These are phyloP conservation scores for Acanthochromis polyacanthus DNA, from an alignment of 2,113 vertebrate species.

Conservation along the genomic window DNA sequence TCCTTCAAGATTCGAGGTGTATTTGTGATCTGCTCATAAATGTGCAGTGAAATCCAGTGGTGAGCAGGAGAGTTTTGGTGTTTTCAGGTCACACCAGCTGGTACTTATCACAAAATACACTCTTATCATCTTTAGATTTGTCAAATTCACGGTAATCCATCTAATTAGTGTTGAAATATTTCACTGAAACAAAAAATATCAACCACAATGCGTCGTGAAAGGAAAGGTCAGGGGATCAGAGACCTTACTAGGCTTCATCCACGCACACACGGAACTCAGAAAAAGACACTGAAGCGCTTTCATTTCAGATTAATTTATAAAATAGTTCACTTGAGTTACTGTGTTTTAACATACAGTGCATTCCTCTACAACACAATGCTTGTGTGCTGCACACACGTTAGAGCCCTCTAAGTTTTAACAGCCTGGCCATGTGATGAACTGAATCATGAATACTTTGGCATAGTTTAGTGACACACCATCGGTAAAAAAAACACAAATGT, in stretches of 20 bases:
- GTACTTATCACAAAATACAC: too few relatives aligned
- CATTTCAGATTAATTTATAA: constrained; percentile 81
- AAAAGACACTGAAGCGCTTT: constrained; percentile 21
- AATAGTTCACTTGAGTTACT: constrained; percentile 75
- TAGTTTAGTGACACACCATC: constrained; percentile 82
- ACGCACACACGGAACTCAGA: background rate
- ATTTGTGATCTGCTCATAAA: too few relatives aligned
- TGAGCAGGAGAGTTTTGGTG: too few relatives aligned
- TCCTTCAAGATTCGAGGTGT: too few relatives aligned
- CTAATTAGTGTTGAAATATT: too few relatives aligned
- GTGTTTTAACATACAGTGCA: constrained; percentile 73
- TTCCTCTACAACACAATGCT: constrained; percentile 71
- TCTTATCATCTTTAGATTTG: too few relatives aligned
- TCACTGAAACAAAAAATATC: too few relatives aligned
- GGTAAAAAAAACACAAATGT: constrained; percentile 67
- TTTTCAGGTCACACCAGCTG: too few relatives aligned
- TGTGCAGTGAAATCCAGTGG: too few relatives aligned
- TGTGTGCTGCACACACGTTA: constrained; percentile 65
- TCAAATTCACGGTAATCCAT: too few relatives aligned
- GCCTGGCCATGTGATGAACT: constrained; percentile 63
- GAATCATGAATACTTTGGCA: constrained; percentile 84
- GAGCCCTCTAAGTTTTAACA: constrained; percentile 77
- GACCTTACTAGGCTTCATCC: background rate
- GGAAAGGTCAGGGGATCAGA: background rate
- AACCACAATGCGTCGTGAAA: background rate